phyloP scores from a whole-genome alignment of 2,113 vertebrate species.

The Corythornis vintsioides region DNA sequence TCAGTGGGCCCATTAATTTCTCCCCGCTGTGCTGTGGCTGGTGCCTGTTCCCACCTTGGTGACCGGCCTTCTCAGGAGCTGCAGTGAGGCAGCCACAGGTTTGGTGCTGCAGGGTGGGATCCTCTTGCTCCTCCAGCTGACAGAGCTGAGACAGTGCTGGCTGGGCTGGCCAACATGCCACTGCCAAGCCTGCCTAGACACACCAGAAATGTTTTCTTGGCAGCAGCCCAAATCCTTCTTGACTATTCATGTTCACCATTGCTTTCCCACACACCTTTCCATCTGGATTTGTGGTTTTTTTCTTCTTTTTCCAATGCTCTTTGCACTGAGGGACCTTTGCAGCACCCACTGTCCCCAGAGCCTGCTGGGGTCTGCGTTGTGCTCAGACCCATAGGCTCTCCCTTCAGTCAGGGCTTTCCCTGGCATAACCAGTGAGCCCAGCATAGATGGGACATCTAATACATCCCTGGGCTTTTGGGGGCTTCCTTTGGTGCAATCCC shows the following conservation, averaged over 20 bases:
- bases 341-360: not conserved
- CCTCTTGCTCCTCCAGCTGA: not conserved
- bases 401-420: not conserved
- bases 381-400: not conserved
- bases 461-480: not conserved
- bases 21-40: accelerated
- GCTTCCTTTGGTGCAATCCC: not conserved
- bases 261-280: not conserved
- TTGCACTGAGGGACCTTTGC: not conserved
- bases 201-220: not conserved
- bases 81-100: not conserved
- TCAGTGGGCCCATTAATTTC: accelerated
- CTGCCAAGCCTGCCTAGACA: not conserved
- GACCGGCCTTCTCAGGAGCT: not conserved
- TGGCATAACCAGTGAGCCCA: not conserved
- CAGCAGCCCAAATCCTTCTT: not conserved
- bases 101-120: not conserved
- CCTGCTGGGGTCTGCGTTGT: not conserved
- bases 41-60: not conserved
- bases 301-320: not conserved
- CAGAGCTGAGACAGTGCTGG: accelerated
- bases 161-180: not conserved
- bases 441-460: not conserved
- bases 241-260: not conserved
- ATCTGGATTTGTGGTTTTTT: not conserved